phyloP scores from a whole-genome alignment of 2,888 invertebrate species.

The Cepaea hortensis region DNA sequence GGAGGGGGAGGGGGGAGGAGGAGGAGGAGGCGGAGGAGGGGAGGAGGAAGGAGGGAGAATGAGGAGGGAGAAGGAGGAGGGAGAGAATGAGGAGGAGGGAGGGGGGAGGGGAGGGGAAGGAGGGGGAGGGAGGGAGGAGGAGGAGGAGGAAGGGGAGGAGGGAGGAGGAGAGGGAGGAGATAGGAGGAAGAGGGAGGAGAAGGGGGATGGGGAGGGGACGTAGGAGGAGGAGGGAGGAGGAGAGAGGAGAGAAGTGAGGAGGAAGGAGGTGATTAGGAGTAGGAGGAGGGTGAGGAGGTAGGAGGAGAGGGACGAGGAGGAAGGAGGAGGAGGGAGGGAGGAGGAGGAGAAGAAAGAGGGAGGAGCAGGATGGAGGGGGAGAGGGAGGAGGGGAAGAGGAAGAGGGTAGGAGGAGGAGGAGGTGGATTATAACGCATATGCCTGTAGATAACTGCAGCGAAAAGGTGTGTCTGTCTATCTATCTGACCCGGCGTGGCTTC shows the following conservation, averaged over 20 bases:
- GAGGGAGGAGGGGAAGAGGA: no score
- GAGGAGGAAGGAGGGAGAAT: no score
- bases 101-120: constrained; percentile 2
- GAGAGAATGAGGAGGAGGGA: no score
- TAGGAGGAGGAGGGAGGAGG: neutral
- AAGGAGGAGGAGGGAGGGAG: neutral
- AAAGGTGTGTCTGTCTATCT: no score
- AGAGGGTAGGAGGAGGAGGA: no score
- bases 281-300: neutral
- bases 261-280: neutral
- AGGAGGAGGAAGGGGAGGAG: neutral
- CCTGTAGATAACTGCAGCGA: no score
- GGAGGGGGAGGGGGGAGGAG: no score
- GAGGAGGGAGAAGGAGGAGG: no score
- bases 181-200: neutral
- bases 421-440: no score
- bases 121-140: neutral
- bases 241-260: neutral
- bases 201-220: neutral
- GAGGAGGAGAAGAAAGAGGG: neutral
- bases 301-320: neutral
- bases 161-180: neutral
- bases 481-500: no score
- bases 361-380: neutral
- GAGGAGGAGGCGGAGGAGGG: no score